These are phyloP conservation scores for Apamea crenata DNA, from an alignment of 2,888 invertebrate genomes.

Conservation along the genomic window DNA sequence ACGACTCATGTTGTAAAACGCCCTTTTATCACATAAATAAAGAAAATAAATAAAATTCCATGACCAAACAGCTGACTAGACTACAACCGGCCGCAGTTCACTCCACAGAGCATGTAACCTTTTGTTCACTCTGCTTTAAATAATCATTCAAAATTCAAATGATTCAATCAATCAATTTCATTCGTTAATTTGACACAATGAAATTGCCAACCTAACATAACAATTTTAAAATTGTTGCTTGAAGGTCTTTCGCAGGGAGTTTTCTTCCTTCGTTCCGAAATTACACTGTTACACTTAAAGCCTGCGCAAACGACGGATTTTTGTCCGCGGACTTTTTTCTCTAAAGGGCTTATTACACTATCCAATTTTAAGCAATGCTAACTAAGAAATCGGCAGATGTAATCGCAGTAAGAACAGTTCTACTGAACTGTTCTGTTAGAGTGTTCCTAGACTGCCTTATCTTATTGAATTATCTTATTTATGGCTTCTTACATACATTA, in stretches of 20 bases:
- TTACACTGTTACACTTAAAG: too few relatives aligned
- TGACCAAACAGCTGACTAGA: constrained; percentile 41
- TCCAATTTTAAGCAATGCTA: too few relatives aligned
- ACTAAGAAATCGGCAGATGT: too few relatives aligned
- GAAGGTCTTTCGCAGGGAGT: not conserved
- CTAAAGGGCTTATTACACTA: too few relatives aligned
- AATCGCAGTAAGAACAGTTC: too few relatives aligned
- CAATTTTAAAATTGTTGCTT: not conserved
- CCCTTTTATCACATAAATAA: constrained; percentile 72
- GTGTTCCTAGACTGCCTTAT: too few relatives aligned
- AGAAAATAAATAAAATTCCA: constrained; percentile 18
- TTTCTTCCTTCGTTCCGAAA: not conserved
- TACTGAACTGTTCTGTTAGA: too few relatives aligned
- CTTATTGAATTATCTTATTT: too few relatives aligned
- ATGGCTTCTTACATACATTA: too few relatives aligned
- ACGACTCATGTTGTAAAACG: constrained; percentile 78
- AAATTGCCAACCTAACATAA: not conserved
- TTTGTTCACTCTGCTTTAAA: not conserved
- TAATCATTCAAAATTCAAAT: not conserved
- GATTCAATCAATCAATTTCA: not conserved
- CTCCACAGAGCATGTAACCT: too few relatives aligned
- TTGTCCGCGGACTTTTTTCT: too few relatives aligned
- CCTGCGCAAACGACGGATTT: too few relatives aligned
- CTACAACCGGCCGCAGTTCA: not conserved
- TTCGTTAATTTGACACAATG: not conserved